Conservation (phyloP, 1,140 invertebrate species). For the Scaptomyza montana region DNA sequence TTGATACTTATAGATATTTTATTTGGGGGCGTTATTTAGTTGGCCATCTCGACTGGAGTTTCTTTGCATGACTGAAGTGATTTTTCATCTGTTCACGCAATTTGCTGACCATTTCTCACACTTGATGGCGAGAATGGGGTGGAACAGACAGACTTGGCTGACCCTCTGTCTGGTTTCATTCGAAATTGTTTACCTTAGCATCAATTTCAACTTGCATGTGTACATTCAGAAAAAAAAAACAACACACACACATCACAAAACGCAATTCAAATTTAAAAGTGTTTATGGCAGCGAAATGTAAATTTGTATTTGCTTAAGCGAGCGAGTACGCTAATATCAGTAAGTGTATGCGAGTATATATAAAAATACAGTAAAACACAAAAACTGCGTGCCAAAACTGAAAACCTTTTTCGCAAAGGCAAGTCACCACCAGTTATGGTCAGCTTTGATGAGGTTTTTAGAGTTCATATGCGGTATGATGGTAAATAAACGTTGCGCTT, state of each 20-base stretch:
- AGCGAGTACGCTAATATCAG: slow-evolving; percentile 57
- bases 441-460: slow-evolving; percentile 4
- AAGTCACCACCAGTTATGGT: slow-evolving; percentile 50
- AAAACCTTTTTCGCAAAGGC: slow-evolving; percentile 48
- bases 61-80: not conserved
- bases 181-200: slow-evolving; percentile 74
- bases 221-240: slow-evolving; percentile 25
- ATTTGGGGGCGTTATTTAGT: not conserved
- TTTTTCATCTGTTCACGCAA: slow-evolving; percentile 55
- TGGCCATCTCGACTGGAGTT: not conserved
- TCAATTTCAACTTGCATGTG: slow-evolving; percentile 83
- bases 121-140: not conserved
- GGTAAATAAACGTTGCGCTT: not conserved
- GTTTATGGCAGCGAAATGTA: slow-evolving; percentile 84
- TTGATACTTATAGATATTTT: slow-evolving; percentile 1
- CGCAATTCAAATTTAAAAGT: slow-evolving; percentile 82
- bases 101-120: slow-evolving; percentile 36
- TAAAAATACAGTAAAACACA: not conserved
- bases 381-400: slow-evolving; percentile 35
- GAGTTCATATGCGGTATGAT: not conserved
- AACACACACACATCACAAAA: slow-evolving; percentile 20
- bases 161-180: slow-evolving; percentile 26
- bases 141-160: slow-evolving; percentile 9
- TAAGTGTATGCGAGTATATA: slow-evolving; percentile 23
- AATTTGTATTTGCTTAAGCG: slow-evolving; percentile 82